phyloP scores from a whole-genome alignment of 2,888 invertebrate genomes.

The Ypsolopha scabrella region DNA sequence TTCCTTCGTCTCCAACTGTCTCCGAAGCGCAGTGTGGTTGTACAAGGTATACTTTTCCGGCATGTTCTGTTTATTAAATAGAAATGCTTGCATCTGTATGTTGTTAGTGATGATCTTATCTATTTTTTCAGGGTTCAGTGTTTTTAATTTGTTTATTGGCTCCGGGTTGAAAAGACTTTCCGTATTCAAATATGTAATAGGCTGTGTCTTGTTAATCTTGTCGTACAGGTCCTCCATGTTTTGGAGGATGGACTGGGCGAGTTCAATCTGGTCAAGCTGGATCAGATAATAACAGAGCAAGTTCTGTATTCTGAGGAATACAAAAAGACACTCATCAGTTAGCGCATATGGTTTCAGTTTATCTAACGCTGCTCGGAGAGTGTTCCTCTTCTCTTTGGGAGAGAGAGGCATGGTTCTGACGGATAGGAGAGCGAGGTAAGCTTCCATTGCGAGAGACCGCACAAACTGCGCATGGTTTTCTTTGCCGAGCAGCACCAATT shows the following conservation, averaged over 20 bases:
- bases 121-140: slow-evolving; percentile 57
- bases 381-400: slow-evolving; percentile 40
- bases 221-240: slow-evolving; percentile 55
- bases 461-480: slow-evolving; percentile 43
- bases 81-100: slow-evolving; percentile 72
- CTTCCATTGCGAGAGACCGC: slow-evolving; percentile 54
- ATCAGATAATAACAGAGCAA: slow-evolving; percentile 68
- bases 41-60: slow-evolving; percentile 64
- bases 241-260: slow-evolving; percentile 61
- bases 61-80: slow-evolving; percentile 67
- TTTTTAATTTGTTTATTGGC: slow-evolving; percentile 30
- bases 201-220: slow-evolving; percentile 34
- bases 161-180: slow-evolving; percentile 66
- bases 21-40: slow-evolving; percentile 67
- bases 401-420: slow-evolving; percentile 47
- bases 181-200: slow-evolving; percentile 48
- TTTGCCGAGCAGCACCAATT: slow-evolving; percentile 41
- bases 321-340: slow-evolving; percentile 54
- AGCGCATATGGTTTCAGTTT: slow-evolving; percentile 42
- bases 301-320: slow-evolving; percentile 69
- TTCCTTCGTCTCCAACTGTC: slow-evolving; percentile 68
- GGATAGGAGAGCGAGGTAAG: slow-evolving; percentile 45
- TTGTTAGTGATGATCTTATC: slow-evolving; percentile 72
- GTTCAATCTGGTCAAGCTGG: slow-evolving; percentile 56
- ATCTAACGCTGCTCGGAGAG: slow-evolving; percentile 37